These are phyloP conservation scores for Florisuga fusca DNA, from an alignment of 2,797 vertebrate species.

Conservation along the genomic window DNA sequence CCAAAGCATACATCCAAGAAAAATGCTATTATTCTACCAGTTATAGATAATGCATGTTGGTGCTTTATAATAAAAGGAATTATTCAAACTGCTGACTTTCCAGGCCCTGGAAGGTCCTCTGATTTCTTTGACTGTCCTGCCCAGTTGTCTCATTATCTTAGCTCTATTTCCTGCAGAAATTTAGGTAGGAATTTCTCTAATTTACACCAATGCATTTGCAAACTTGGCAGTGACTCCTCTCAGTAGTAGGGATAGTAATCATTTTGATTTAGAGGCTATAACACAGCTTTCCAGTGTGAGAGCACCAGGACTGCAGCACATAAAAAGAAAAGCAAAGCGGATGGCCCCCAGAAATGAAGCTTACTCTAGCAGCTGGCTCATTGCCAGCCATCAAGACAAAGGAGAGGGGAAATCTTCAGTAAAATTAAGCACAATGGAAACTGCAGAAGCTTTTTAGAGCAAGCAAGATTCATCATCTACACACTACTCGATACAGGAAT, in stretches of 20 bases:
- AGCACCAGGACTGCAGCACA: fast-evolving
- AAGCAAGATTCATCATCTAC: conserved; percentile 18
- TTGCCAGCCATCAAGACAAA: not conserved
- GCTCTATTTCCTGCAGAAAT: not conserved
- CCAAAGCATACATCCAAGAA: not conserved
- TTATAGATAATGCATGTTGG: not conserved
- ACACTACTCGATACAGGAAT: conserved; percentile 24
- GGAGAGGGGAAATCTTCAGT: not conserved
- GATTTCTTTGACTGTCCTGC: not conserved
- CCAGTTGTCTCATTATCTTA: not conserved
- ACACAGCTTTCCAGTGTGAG: not conserved
- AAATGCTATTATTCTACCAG: not conserved
- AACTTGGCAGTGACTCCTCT: not conserved
- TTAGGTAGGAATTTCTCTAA: not conserved
- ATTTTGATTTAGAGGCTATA: not conserved
- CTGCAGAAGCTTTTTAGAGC: not conserved
- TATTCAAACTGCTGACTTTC: not conserved
- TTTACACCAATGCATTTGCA: not conserved
- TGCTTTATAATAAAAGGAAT: not conserved
- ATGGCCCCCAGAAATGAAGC: not conserved
- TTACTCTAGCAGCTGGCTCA: not conserved
- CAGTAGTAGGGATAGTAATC: not conserved
- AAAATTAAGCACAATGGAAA: not conserved
- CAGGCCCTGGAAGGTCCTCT: not conserved
- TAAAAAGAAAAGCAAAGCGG: conserved; percentile 21